Base-by-base conservation (phyloP, 2,113 vertebrate genomes). In the Podilymbus podiceps region DNA sequence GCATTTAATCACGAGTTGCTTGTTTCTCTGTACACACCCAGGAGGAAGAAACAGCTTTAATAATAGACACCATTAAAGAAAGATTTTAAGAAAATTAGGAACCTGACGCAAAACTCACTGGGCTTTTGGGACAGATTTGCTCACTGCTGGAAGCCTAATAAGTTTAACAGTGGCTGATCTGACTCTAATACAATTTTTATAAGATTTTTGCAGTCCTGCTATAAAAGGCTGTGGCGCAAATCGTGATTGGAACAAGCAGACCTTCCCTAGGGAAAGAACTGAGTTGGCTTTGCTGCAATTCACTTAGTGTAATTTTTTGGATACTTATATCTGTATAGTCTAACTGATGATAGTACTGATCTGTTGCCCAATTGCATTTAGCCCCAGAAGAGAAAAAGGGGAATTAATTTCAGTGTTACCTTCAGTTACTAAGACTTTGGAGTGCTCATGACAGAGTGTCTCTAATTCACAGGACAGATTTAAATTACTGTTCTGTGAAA, bases 121-220 rank as follows among this genome's bases (percentile, higher is more conserved):
- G 38, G n/a, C 69, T 88, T 63, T 49, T 35, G 60, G 44, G n/a
- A 94, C 60, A 84, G 63, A 83, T 42, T 35, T 60, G 31, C 64
- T 91, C 63, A 47, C 46, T 85, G 89, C 53, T 88, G 50, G 84
- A 95, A 80, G 42, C n/a, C 13, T 79, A 73, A 33, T 63, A 62
- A 4, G 3, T 83, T 89, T 88, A 94, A 95, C 71, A 87, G 53
- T 84, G 62, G 77, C 31, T 95, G 92, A 69, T 63, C 28, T 67
- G 49, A 73, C 64, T 82, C 52, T 75, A 94, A 90, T 81, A 69
- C 63, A 85, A 74, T 75, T 95, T 95, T 88, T 69, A 22, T 85
- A 95, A 66, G 58, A 81, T 63, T 83, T 83, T 52, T 77, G 74
- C 77, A 82, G 74, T 44, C 77, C 53, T 88, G 63, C 55, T 88